These are phyloP conservation scores for Sphenodon punctatus DNA, from an alignment of 2,797 vertebrate genomes.

Conservation along the genomic window DNA sequence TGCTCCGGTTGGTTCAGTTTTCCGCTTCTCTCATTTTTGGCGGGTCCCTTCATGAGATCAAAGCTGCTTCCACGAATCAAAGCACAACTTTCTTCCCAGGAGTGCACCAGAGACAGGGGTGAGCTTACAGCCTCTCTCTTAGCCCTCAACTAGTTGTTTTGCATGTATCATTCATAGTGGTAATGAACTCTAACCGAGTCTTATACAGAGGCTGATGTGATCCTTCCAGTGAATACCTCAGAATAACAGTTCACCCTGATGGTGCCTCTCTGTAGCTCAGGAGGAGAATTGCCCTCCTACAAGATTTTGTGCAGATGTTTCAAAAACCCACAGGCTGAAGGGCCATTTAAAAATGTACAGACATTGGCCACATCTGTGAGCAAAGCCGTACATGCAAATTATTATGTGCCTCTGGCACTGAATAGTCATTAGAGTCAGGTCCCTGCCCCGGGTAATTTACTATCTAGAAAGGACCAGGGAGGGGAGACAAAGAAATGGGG, in stretches of 20 bases:
- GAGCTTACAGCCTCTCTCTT: neutral
- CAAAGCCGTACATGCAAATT: neutral
- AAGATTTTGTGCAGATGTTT: neutral
- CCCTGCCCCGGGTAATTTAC: too few species aligned
- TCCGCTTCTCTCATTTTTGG: neutral
- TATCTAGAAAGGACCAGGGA: too few species aligned
- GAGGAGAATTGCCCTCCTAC: neutral
- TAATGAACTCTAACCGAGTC: neutral
- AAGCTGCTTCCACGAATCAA: neutral
- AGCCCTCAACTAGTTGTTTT: neutral
- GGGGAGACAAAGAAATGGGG: too few species aligned
- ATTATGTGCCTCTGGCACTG: too few species aligned
- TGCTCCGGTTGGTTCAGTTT: neutral
- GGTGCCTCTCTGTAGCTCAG: neutral
- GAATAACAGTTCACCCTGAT: neutral
- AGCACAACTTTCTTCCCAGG: neutral
- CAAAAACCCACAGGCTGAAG: neutral
- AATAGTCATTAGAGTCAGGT: too few species aligned
- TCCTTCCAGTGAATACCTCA: neutral
- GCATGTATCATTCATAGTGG: neutral
- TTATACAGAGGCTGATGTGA: neutral
- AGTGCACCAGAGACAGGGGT: neutral
- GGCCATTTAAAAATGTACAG: neutral
- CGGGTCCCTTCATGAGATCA: neutral
- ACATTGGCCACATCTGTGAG: neutral